Evolutionary conservation across 2,797 vertebrate species (phyloP), one percentile per base, ranked within the genome.

Genomic region (Anabas testudineus): DNA sequence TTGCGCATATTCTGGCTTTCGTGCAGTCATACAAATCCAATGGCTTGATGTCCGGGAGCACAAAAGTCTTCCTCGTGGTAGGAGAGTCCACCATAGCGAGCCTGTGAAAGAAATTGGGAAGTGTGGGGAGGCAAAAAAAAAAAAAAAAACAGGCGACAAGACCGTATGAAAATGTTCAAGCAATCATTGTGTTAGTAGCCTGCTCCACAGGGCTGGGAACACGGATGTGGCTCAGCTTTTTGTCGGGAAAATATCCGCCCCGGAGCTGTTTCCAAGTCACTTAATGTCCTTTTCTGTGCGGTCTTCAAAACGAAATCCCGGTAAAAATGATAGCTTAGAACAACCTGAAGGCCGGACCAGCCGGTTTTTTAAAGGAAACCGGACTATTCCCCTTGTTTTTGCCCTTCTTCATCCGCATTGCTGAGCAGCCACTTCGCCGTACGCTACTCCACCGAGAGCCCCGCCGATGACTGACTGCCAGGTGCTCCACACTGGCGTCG

Each of bases 1-100:
- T 96, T 87, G 95, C 95, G 86, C 96, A 96, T 84, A 96, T 96
- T 92, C 95, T 96, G 71, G 96, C 96, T 88, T 94, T 93, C 54
- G 91, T 91, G 70, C 91, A 92, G 79, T 97, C 96, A 83, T 96
- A 98, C 88, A 96, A 93, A 90, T 98, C 96, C 94, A 95, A 85
- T 43, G 96, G 95, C 88, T 95, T 96, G 82, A 97, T 93, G 91
- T 97, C 96, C 82, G 96, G 95, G 77, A 97, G 94, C 83, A 95
- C 93, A 84, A 95, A 96, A 85, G 95, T 96, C 93, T 94, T 96
- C 91, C 92, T 95, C 93, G 91, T 93, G 56, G 93, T 93, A 81
- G 90, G 91, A 14, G 93, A 93, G 92, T 97, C 96, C 91, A 95
- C 95, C 96, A 96, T 96, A 90, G 90, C 92, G 88, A 86, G 80